These are phyloP conservation scores for Theocolax elegans DNA, from an alignment of 1,140 invertebrate species.

Conservation along the genomic window DNA sequence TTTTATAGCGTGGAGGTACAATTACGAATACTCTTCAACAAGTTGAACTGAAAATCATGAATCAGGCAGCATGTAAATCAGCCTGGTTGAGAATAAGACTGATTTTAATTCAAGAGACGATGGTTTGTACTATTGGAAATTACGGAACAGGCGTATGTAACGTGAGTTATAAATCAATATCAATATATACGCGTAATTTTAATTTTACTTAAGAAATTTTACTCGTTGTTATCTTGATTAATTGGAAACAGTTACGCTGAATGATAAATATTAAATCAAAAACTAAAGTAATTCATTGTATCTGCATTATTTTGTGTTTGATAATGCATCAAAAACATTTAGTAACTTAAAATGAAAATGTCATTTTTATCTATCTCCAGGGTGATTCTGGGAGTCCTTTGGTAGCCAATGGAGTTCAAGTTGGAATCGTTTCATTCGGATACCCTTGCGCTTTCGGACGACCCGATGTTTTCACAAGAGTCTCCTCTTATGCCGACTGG, in stretches of 20 bases:
- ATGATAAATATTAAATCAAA: too few species aligned
- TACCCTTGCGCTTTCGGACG: conserved; percentile 70
- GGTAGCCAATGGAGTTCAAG: conserved; percentile 57
- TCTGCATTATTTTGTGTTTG: too few species aligned
- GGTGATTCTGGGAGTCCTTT: conserved; percentile 70
- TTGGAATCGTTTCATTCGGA: conserved; percentile 73
- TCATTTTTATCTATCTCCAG: conserved; percentile 48
- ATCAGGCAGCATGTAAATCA: not conserved
- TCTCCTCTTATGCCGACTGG: conserved; percentile 65
- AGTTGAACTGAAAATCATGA: not conserved
- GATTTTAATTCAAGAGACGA: not conserved
- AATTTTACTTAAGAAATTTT: too few species aligned
- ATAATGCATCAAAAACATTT: too few species aligned
- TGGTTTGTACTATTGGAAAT: not conserved
- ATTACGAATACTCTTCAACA: not conserved
- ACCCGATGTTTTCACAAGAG: conserved; percentile 72
- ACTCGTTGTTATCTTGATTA: too few species aligned
- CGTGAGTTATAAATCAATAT: not conserved
- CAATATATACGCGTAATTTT: not conserved
- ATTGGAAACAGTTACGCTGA: too few species aligned
- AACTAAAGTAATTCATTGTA: too few species aligned
- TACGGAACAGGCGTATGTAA: not conserved
- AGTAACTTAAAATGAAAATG: not conserved
- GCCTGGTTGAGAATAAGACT: not conserved
- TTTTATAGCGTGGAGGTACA: not conserved